A percentile compares a stretch with the other conserved stretches of the same genome.
Conservation (phyloP, 2,113 vertebrate species). For the Dendropsophus ebraccatus region DNA sequence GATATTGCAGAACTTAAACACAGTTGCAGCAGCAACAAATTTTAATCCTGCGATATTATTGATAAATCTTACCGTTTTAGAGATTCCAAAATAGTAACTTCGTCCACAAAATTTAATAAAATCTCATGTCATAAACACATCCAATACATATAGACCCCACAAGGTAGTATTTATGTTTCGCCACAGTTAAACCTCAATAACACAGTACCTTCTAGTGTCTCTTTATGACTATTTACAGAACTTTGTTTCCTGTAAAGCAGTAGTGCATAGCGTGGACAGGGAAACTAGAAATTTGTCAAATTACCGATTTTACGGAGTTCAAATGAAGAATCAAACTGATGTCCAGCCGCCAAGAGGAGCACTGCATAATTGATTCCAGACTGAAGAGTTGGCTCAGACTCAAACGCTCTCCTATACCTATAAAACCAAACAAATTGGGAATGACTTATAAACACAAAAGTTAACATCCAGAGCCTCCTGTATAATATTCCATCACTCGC, state of each 20-base stretch:
- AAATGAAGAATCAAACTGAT: slow-evolving; percentile 96
- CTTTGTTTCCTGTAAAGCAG: not conserved
- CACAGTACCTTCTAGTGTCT: too few species aligned
- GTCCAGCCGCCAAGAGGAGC: slow-evolving; percentile 91
- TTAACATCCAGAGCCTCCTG: not conserved
- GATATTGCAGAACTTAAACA: too few species aligned
- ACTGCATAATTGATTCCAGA: slow-evolving; percentile 98
- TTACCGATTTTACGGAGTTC: slow-evolving; percentile 99
- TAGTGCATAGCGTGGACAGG: not conserved
- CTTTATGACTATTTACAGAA: not conserved
- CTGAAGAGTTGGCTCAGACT: slow-evolving; percentile 95
- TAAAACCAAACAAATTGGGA: slow-evolving; percentile 63
- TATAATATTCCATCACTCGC: not conserved
- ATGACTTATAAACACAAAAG: not conserved
- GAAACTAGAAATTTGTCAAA: slow-evolving; percentile 62
- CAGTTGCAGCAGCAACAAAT: too few species aligned
- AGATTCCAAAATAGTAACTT: too few species aligned
- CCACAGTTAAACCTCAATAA: too few species aligned
- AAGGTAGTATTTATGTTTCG: too few species aligned
- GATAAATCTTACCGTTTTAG: too few species aligned
- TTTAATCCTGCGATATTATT: too few species aligned
- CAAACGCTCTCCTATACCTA: slow-evolving; percentile 97
- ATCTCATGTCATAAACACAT: too few species aligned
- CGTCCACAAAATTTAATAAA: too few species aligned
- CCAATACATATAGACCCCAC: too few species aligned